Evolutionary conservation across 2,888 invertebrate species (phyloP).

Genomic region (Punctoribates punctum): DNA sequence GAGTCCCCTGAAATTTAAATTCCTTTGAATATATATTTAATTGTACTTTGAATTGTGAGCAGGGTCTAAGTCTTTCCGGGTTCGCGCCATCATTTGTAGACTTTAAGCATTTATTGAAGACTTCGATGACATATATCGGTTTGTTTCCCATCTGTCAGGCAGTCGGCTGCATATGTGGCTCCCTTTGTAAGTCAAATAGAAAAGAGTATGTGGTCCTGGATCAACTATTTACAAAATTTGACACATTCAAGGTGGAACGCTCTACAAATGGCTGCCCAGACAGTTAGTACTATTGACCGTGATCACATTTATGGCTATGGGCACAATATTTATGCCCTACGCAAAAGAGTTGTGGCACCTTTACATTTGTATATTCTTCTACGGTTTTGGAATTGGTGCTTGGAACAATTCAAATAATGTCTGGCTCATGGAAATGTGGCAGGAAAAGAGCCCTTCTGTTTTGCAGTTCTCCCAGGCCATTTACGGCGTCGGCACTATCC

Average conservation of each 20-base stretch:
- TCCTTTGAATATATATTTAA: too few species aligned
- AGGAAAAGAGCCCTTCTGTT: constrained; percentile 18
- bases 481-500: constrained; percentile 39
- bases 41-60: too few species aligned
- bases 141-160: background rate
- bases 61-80: background rate
- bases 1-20: too few species aligned
- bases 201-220: too few species aligned
- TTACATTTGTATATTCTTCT: background rate
- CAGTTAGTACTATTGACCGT: too few species aligned
- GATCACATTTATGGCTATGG: background rate
- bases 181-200: background rate
- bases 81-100: background rate
- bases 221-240: too few species aligned
- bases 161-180: background rate
- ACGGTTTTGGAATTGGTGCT: constrained; percentile 36
- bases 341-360: background rate
- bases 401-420: constrained; percentile 37
- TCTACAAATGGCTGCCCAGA: too few species aligned
- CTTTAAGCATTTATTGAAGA: background rate
- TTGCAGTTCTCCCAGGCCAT: constrained; percentile 41
- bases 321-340: constrained; percentile 4
- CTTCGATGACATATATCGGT: background rate
- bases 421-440: constrained; percentile 42
- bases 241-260: too few species aligned